These are phyloP conservation scores for Sebastes variabilis DNA, from an alignment of 2,797 vertebrate genomes.

Conservation along the genomic window DNA sequence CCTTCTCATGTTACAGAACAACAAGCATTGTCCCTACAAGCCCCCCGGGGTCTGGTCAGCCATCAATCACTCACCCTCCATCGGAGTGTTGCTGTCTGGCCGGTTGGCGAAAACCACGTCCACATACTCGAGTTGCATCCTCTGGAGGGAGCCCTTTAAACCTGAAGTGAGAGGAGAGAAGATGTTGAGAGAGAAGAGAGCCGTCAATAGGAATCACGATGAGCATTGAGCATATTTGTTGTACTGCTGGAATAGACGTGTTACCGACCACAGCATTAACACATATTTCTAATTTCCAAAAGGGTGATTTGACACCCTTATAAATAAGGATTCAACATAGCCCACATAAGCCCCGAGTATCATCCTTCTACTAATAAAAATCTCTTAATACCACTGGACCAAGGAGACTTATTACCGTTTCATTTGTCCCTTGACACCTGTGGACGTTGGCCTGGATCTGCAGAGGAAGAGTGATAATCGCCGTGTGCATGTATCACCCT, in stretches of 20 bases:
- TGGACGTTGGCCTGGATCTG: conserved; percentile 11
- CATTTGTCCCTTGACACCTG: conserved; percentile 1
- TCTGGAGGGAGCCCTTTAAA: conserved; percentile 93
- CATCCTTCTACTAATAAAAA: conserved; percentile 1
- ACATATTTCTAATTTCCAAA: neutral
- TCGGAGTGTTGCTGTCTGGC: conserved; percentile 96
- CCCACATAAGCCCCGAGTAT: neutral
- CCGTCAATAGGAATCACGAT: neutral
- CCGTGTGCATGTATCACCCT: neutral
- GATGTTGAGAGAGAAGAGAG: neutral
- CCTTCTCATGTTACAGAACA: conserved; percentile 64
- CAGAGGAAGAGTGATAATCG: conserved; percentile 18
- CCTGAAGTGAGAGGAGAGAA: conserved; percentile 76
- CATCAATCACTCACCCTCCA: conserved; percentile 91
- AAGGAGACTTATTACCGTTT: conserved; percentile 14
- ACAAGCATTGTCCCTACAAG: conserved; percentile 41
- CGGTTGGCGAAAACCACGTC: conserved; percentile 98
- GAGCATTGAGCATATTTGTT: neutral
- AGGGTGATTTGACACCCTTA: neutral
- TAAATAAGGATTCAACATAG: neutral
- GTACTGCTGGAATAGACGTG: neutral
- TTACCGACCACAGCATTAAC: neutral
- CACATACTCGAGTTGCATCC: conserved; percentile 97
- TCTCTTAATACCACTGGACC: conserved; percentile 8
- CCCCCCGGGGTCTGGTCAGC: neutral